phyloP scores from a whole-genome alignment of 1,140 invertebrate species.

The Tetramorium alpestre region DNA sequence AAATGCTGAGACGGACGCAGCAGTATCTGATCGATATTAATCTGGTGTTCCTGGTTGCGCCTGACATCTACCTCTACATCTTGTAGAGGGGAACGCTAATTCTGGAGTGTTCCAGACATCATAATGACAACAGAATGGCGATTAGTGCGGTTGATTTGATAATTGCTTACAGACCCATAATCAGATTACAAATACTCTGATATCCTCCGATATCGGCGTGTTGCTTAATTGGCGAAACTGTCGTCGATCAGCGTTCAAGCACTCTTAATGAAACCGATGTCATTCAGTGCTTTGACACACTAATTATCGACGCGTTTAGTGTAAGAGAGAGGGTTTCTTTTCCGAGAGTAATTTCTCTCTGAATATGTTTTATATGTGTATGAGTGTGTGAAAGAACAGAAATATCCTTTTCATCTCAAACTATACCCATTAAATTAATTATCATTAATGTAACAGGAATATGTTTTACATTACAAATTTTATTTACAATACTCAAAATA shows the following conservation, averaged over 20 bases:
- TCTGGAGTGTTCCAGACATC: slow-evolving; percentile 60
- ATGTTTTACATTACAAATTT: background rate
- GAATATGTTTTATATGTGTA: background rate
- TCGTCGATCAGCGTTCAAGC: slow-evolving; percentile 4
- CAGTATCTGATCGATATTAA: slow-evolving; percentile 35
- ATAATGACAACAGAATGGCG: slow-evolving; percentile 64
- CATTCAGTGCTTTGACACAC: background rate
- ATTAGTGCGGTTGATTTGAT: slow-evolving; percentile 69
- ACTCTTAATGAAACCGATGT: slow-evolving; percentile 44
- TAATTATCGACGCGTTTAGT: background rate
- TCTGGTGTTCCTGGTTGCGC: slow-evolving; percentile 48
- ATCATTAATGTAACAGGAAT: background rate
- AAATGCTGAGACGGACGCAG: background rate
- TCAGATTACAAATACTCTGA: slow-evolving; percentile 51
- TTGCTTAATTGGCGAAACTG: slow-evolving; percentile 52
- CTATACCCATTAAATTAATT: background rate
- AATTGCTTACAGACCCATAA: slow-evolving; percentile 70
- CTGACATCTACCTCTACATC: slow-evolving; percentile 37
- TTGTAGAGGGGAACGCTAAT: slow-evolving; percentile 29
- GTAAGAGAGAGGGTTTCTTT: background rate
- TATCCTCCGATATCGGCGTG: slow-evolving; percentile 17
- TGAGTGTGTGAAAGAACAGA: background rate
- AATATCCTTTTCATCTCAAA: background rate
- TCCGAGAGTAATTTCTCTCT: background rate
- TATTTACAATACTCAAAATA: background rate